Evolutionary conservation across 2,888 invertebrate species (phyloP), one percentile per base, ranked within the genome.

Genomic region (Tetranychus piercei): DNA sequence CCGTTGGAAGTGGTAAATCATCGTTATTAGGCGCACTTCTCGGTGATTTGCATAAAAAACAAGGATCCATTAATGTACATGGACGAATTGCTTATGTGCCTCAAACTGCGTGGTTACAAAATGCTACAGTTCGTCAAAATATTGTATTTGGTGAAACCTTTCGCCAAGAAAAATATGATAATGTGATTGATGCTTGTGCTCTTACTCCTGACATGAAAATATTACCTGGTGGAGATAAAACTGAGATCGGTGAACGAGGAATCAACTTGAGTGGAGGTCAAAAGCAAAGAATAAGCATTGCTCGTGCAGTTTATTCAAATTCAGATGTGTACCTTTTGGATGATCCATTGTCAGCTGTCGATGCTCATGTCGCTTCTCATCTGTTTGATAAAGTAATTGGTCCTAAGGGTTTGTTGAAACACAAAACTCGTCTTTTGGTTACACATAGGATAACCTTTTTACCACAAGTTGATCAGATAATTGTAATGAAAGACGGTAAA

Each of bases 291-390:
- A 81, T 84, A 4, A 81, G 81, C 73, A 76, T 84, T 73, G 84
- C 84, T 2, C 76, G 92, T 76, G 89, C 91, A 11, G 83, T 92
- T 73, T 92, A 92, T 83, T 89, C 90, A 3, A 85, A 86, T 74
- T 89, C 90, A 3, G 86, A 87, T 78, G 78, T 83, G 66, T 84
- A 83, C 77, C 79, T 84, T n/a, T 76, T 84, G 43, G 84, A 84
- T 74, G 84, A 84, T 77, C 83, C 84, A 5, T 80, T 84, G 11
- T 82, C 82, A 75, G 83, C 84, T 20, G 96, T 97, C 1, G 97
- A 97, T 83, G 89, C 93, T 44, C 96, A 97, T 82, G 96, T 97
- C 73, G 96, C 96, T 18, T 94, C 94, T 84, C 95, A 95, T 82
- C 93, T 97, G 80, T 97, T 97, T 81, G 92, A 96, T 78, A 87